A percentile compares a stretch with the other conserved stretches of the same genome.
Conservation (phyloP, 2,888 invertebrate species). For the Macrophya annulata region DNA sequence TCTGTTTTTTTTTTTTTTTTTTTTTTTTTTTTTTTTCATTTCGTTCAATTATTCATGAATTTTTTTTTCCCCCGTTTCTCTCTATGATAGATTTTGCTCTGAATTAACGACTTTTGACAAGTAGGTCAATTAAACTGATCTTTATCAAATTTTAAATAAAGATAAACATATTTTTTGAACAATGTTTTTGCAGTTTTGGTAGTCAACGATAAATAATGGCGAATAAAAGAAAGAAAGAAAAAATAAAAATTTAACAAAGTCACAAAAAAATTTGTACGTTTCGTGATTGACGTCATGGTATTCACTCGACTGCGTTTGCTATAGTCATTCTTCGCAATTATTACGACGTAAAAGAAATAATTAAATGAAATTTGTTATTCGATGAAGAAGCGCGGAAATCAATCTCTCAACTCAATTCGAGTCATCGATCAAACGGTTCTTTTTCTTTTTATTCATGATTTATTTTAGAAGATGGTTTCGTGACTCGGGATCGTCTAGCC, state of each 20-base stretch:
- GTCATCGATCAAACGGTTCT: slow-evolving; percentile 31
- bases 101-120: not conserved
- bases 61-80: not conserved
- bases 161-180: not conserved
- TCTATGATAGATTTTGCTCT: not conserved
- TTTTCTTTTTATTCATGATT: not conserved
- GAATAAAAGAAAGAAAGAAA: too few relatives aligned
- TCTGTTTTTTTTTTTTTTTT: too few relatives aligned
- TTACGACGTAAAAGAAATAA: not conserved
- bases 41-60: not conserved
- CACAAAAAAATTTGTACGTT: not conserved
- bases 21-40: not conserved
- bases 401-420: not conserved
- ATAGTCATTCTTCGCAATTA: not conserved
- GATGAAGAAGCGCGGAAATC: not conserved
- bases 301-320: slow-evolving; percentile 8
- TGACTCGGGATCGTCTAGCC: not conserved
- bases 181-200: not conserved
- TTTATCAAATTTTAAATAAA: not conserved
- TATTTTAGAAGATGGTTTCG: slow-evolving; percentile 15
- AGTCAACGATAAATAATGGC: not conserved
- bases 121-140: not conserved
- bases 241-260: not conserved
- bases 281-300: not conserved
- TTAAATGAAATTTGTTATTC: slow-evolving; percentile 9